Evolutionary conservation across 2,888 invertebrate species (phyloP), one percentile per base, ranked within the genome.

Genomic region (Pterostichus niger): DNA sequence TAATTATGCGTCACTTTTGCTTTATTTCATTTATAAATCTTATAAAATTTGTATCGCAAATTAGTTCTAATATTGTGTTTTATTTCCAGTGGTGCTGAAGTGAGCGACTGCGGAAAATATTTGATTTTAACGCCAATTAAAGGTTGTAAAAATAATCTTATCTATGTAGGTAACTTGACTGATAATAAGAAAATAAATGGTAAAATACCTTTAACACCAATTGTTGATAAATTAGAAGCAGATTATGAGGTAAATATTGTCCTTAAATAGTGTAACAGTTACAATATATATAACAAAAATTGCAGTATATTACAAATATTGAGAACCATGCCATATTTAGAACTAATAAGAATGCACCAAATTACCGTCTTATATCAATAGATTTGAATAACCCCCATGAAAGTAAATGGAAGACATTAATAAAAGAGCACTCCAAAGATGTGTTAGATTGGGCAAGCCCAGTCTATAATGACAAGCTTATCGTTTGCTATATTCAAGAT

Each of bases 301-400:
- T 91, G 85, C 90, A 98, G 96, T 99, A 98, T 88, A 91, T 99
- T 15, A 96, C 98, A 31, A 99, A 98, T 89, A 94, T 95, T 85
- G 98, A 94, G 0, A 92, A 94, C 0, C 92, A 95, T 86, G 95
- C 95, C 85, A 93, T 96, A 87, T 96, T 99, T 90, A 94, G 96
- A 64, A 99, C 99, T 24, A 99, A 99, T 90, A 96, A 96, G 90
- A 93, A 97, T 89, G 96, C 99, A 0, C 96, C 98, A 6, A 97
- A 97, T 90, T 98, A 97, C 91, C 94, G 95, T 85, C 92, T 99
- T 56, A 94, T 99, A 87, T 92, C 93, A 85, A 96, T 99, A 85
- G 95, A 97, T 90, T 93, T 97, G 83, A 90, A 93, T 84, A 92
- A 95, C 87, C 94, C 94, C 7, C 91, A 90, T 0, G 93, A 95